Base-by-base conservation (phyloP, 2,888 invertebrate genomes). In the Pollenia labialis region DNA sequence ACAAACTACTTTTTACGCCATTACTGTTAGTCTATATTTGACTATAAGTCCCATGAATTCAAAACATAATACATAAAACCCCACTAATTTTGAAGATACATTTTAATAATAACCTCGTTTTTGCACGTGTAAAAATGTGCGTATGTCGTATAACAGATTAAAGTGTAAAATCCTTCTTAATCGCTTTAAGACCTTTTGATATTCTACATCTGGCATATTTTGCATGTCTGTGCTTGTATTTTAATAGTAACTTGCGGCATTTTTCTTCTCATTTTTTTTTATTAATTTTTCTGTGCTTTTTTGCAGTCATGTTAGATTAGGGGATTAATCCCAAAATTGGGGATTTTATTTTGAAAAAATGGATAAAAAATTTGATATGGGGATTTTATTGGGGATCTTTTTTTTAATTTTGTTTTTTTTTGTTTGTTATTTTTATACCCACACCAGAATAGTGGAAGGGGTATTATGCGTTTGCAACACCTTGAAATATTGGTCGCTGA, bases 121-220 rank as follows among this genome's bases (percentile, higher is more conserved):
- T 60, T 12, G 42, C 14, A 60, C 18, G 42, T 50, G 16, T 42
- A 52, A 18, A 16, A 14, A 46, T 62, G 50, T 69, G 71, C 58
- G 32, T 14, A 69, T 74, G 16, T 54, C 69, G 64, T 75, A 60
- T 82, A 80, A 64, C 58, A 75, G 79, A 86, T 82, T 75, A 75
- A 66, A 68, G 18, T 54, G 60, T 50, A 68, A 76, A 87, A 83
- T 76, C 80, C 76, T 60, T 77, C 68, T 83, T 81, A 83, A 86
- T 86, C 75, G 76, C 80, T 83, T 71, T 60, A 86, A 81, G 71
- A 72, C 79, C 80, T 75, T 83, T 83, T 75, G 46, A 86, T 83
- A 86, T 83, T 71, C 58, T 83, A 71, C 75, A 83, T 80, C 86
- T 86, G 79, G 76, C 71, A 58, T 50, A 62, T 76, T 54, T 85